Conservation (phyloP, 2,113 vertebrate genomes). For the Odontophorus gujanensis region DNA sequence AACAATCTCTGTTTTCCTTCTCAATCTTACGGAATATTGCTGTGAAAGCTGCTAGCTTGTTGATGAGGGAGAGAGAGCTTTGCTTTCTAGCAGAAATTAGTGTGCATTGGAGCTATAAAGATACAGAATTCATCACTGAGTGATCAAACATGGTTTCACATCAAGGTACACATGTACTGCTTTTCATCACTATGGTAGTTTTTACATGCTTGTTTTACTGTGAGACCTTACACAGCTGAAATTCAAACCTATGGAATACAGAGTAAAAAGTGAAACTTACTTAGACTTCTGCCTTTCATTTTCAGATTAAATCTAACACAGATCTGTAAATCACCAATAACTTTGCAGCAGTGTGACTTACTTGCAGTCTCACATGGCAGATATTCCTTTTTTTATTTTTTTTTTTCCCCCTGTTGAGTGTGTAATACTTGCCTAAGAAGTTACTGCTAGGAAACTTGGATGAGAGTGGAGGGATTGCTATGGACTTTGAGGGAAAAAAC, state of each 20-base stretch:
- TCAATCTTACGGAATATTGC: neutral
- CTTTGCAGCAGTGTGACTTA: neutral
- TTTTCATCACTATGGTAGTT: neutral
- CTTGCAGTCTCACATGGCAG: neutral
- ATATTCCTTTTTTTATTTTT: neutral
- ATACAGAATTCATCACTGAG: neutral
- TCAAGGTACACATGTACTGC: accelerated
- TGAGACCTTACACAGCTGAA: neutral
- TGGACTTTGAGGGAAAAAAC: neutral
- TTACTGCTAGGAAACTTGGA: neutral
- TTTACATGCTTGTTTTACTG: neutral
- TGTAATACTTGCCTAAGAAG: neutral
- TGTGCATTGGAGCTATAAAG: neutral
- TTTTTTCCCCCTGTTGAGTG: neutral
- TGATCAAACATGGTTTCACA: neutral
- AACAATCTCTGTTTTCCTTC: neutral
- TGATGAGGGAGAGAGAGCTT: neutral
- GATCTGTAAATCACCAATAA: neutral
- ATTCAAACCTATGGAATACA: neutral
- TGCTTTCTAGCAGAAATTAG: neutral
- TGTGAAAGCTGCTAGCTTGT: neutral
- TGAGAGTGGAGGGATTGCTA: neutral
- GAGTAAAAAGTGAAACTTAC: neutral
- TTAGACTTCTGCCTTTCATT: neutral
- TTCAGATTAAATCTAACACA: neutral